These are phyloP conservation scores for Austrolebias charrua DNA, from an alignment of 2,797 vertebrate species.

Conservation along the genomic window DNA sequence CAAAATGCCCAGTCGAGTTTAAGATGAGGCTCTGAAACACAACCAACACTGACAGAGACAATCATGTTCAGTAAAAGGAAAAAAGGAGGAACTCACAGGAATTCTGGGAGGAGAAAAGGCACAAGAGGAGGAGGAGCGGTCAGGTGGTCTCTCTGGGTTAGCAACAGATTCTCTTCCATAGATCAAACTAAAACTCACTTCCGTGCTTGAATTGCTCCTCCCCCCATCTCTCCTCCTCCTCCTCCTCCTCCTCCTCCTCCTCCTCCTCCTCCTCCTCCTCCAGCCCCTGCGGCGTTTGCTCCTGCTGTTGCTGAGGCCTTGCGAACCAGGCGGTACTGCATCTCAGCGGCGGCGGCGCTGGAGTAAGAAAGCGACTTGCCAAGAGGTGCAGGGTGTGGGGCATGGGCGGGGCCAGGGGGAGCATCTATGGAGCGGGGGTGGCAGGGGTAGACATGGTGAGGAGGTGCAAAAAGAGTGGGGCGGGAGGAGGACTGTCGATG, in stretches of 20 bases:
- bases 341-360: conserved; percentile 80
- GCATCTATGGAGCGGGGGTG: conserved; percentile 84
- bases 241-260: conserved; percentile 49
- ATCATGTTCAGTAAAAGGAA: conserved; percentile 40
- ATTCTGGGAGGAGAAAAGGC: conserved; percentile 59
- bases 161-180: conserved; percentile 53
- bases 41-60: neutral
- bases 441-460: conserved; percentile 77
- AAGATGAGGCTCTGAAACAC: too few relatives aligned
- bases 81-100: conserved; percentile 71
- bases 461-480: conserved; percentile 73
- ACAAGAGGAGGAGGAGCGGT: conserved; percentile 44
- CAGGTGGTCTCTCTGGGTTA: conserved; percentile 54
- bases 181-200: conserved; percentile 76
- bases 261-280: conserved; percentile 46
- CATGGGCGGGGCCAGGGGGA: conserved; percentile 67
- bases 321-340: conserved; percentile 82
- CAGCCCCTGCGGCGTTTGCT: conserved; percentile 63
- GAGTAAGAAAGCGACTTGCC: conserved; percentile 92
- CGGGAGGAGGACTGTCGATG: conserved; percentile 66
- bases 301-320: conserved; percentile 78
- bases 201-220: conserved; percentile 73
- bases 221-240: conserved; percentile 44
- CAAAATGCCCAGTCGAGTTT: too few relatives aligned
- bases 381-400: conserved; percentile 77